Conservation (phyloP, 2,888 invertebrate genomes). For the Drosophila melanosoma region DNA sequence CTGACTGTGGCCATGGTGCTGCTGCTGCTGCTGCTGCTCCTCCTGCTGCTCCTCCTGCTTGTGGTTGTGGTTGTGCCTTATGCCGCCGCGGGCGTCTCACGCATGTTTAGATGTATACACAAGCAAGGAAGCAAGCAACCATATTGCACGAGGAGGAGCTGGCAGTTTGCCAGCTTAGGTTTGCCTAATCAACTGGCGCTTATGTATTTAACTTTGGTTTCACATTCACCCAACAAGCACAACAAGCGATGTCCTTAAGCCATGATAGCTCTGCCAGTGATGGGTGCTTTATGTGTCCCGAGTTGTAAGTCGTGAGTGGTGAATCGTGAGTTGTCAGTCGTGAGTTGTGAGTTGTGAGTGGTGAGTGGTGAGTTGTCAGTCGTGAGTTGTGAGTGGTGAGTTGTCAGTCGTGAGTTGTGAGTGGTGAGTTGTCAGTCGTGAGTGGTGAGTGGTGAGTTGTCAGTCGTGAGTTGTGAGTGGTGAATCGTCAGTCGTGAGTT, state of each 20-base stretch:
- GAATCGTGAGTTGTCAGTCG: neutral
- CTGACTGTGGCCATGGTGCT: neutral
- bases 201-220: constrained; percentile 77
- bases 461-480: neutral
- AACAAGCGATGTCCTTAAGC: constrained; percentile 39
- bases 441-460: neutral
- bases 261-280: constrained; percentile 3
- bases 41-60: neutral
- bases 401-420: too few relatives aligned
- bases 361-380: neutral
- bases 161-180: constrained; percentile 4
- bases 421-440: neutral
- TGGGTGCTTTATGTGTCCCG: constrained; percentile 11
- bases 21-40: neutral
- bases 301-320: neutral
- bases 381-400: neutral
- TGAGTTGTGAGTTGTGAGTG: neutral
- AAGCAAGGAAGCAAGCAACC: neutral
- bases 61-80: neutral
- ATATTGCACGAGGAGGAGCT: constrained; percentile 9
- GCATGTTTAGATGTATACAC: constrained; percentile 44
- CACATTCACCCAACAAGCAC: constrained; percentile 55
- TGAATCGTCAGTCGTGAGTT: neutral
- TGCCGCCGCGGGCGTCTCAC: constrained; percentile 51
- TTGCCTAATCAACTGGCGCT: constrained; percentile 75